A percentile compares a stretch with the other conserved stretches of the same genome.
Conservation (phyloP, 1,140 invertebrate species). For the Drosophila repletoides region DNA sequence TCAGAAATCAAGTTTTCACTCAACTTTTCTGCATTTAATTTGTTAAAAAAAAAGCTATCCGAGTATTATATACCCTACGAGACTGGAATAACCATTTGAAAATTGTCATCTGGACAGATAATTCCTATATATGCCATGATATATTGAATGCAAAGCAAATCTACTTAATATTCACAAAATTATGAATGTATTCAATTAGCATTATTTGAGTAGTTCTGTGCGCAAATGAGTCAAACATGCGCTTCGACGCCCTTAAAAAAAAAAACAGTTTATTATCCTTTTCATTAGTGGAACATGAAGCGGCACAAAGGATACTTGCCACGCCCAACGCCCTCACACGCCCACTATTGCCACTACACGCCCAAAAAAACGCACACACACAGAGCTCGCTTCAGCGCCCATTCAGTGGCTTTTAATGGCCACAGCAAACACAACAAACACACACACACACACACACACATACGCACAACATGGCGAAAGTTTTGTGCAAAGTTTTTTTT, state of each 20-base stretch:
- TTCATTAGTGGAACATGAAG: slow-evolving; percentile 53
- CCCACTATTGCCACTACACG: not conserved
- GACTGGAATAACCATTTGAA: too few relatives aligned
- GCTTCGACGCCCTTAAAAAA: not conserved
- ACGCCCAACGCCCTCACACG: slow-evolving; percentile 1
- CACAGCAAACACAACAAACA: slow-evolving; percentile 27
- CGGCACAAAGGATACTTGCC: slow-evolving; percentile 25
- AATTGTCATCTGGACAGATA: too few relatives aligned
- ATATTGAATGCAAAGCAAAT: too few relatives aligned
- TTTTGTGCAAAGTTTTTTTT: slow-evolving; percentile 68
- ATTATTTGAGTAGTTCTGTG: slow-evolving; percentile 8
- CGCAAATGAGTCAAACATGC: slow-evolving; percentile 2
- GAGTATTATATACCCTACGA: too few relatives aligned
- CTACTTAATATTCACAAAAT: not conserved
- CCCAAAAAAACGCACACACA: not conserved
- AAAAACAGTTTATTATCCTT: slow-evolving; percentile 61
- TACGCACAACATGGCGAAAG: slow-evolving; percentile 54
- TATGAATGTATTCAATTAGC: slow-evolving; percentile 7
- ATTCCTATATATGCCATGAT: too few relatives aligned
- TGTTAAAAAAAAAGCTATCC: too few relatives aligned
- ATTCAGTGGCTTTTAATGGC: slow-evolving; percentile 65
- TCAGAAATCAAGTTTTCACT: too few relatives aligned
- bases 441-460: slow-evolving; percentile 24
- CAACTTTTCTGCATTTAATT: too few relatives aligned
- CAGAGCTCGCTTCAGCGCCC: slow-evolving; percentile 46